Evolutionary conservation across 2,113 vertebrate species (phyloP).

Genomic region (Grallaria varia): DNA sequence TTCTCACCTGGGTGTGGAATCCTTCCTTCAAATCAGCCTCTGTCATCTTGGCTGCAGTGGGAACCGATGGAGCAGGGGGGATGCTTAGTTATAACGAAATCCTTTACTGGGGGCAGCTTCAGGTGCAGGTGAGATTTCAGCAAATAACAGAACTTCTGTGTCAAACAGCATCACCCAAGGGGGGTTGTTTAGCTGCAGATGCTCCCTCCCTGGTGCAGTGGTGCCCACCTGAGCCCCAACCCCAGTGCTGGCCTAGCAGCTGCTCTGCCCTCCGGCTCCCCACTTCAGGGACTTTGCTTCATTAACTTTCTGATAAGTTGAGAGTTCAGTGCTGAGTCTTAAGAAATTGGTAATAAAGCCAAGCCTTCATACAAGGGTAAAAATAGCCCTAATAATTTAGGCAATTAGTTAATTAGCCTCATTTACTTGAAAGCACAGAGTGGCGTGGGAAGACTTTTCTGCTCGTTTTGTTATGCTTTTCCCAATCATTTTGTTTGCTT

Average conservation of each 20-base stretch:
- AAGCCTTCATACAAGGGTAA: constrained; percentile 29
- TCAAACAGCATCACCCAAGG: background rate
- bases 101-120: background rate
- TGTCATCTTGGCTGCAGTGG: fast-evolving
- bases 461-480: constrained; percentile 33
- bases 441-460: constrained; percentile 33
- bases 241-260: background rate
- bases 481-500: constrained; percentile 13
- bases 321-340: constrained; percentile 6
- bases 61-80: background rate
- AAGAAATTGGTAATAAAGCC: background rate
- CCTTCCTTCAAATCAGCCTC: background rate
- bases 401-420: constrained; percentile 70
- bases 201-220: background rate
- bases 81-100: background rate
- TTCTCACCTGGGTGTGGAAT: background rate
- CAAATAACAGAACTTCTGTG: background rate
- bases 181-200: background rate
- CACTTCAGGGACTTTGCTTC: background rate
- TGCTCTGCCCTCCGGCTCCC: background rate
- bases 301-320: constrained; percentile 18
- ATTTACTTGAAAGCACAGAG: constrained; percentile 61
- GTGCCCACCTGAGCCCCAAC: background rate
- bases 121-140: background rate
- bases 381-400: constrained; percentile 59